Conservation (phyloP, 2,113 vertebrate species). For the Zosterops lateralis region DNA sequence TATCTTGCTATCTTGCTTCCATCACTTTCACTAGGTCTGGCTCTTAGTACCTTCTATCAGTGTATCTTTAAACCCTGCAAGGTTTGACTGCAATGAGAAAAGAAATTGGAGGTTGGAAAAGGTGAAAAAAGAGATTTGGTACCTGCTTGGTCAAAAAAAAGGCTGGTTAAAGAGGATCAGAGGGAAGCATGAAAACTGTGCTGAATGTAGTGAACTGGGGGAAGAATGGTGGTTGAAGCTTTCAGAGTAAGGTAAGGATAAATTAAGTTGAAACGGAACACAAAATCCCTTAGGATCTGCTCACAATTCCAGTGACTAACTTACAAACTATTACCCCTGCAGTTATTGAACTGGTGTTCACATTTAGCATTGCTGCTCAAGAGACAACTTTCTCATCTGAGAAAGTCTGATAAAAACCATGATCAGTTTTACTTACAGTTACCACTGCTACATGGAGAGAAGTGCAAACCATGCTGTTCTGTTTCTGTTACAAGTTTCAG, state of each 20-base stretch:
- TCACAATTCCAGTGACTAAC: neutral
- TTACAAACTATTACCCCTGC: neutral
- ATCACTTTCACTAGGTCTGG: fast-evolving
- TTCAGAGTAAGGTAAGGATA: neutral
- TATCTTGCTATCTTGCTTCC: neutral
- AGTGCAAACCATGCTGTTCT: neutral
- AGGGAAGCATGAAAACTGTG: neutral
- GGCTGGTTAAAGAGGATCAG: neutral
- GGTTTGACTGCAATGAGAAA: neutral
- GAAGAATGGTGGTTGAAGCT: neutral
- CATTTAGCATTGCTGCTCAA: neutral
- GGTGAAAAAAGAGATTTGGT: neutral
- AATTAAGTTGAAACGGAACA: neutral
- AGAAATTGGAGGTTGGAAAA: neutral
- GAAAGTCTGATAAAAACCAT: neutral
- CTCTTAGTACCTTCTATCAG: fast-evolving
- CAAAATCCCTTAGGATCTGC: neutral
- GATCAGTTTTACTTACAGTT: neutral
- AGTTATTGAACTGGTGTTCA: neutral
- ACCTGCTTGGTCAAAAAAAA: neutral
- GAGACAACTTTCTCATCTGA: neutral
- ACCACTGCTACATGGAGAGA: neutral
- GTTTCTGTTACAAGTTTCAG: neutral
- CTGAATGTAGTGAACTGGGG: neutral
- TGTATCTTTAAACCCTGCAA: neutral